phyloP scores from a whole-genome alignment of 2,797 vertebrate species.

The Rhinichthys osculus region DNA sequence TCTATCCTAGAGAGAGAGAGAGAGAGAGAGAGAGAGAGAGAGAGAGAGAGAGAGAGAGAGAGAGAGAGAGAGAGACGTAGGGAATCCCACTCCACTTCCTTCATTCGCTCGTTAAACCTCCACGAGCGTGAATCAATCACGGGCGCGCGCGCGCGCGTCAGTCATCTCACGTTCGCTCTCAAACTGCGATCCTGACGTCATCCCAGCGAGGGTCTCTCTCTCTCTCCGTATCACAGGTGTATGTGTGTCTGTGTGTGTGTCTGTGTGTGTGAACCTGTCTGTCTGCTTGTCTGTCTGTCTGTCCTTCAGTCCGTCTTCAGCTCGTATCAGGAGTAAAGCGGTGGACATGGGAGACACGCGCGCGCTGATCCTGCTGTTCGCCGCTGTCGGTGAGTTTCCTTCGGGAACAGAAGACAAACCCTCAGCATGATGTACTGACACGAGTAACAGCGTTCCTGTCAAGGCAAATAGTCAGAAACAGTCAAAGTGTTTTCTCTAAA shows the following conservation, averaged over 20 bases:
- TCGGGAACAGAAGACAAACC: background rate
- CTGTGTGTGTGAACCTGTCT: background rate
- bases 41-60: background rate
- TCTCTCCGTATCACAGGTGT: background rate
- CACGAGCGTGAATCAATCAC: background rate
- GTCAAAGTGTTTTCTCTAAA: background rate
- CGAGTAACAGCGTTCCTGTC: background rate
- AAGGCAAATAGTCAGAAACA: background rate
- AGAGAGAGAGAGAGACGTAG: background rate
- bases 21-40: background rate
- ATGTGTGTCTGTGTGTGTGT: too few relatives aligned
- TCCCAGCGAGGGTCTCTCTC: background rate
- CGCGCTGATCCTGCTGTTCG: conserved; percentile 25
- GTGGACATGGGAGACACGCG: background rate
- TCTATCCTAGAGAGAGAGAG: background rate
- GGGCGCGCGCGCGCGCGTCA: background rate
- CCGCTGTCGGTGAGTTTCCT: conserved; percentile 45
- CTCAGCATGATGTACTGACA: background rate
- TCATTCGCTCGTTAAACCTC: conserved; percentile 20
- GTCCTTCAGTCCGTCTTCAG: background rate
- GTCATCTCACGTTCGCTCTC: conserved; percentile 14
- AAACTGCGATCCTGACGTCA: conserved; percentile 30
- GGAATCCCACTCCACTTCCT: conserved; percentile 40
- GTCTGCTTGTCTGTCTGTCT: background rate
- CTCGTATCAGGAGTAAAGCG: background rate